phyloP scores from a whole-genome alignment of 64 coral and sea anemone species.

The Pachyseris speciosa region DNA sequence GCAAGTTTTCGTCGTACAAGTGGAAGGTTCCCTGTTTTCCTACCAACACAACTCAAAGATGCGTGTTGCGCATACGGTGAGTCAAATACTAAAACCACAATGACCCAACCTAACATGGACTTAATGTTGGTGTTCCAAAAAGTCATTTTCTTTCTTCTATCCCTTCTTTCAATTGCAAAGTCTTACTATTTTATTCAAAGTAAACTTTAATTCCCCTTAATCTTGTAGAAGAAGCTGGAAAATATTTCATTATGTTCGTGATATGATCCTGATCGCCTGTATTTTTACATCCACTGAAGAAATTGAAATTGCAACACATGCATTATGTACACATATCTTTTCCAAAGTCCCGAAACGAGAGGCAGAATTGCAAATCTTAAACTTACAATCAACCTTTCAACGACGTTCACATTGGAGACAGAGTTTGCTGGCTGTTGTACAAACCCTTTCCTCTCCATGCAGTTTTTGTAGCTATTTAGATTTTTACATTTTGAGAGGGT shows the following conservation, averaged over 20 bases:
- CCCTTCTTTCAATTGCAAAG: not conserved
- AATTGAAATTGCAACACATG: not conserved
- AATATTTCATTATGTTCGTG: not conserved
- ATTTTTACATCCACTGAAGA: not conserved
- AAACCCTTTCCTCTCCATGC: not conserved
- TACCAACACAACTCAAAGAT: no score
- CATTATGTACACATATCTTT: not conserved
- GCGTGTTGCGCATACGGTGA: no score
- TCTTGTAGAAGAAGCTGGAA: not conserved
- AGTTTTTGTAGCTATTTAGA: not conserved
- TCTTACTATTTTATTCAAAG: not conserved
- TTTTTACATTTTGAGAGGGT: not conserved
- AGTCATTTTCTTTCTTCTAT: not conserved
- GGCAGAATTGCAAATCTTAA: not conserved
- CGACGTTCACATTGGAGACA: not conserved
- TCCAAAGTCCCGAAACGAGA: not conserved
- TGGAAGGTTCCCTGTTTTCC: no score
- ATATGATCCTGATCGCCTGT: not conserved
- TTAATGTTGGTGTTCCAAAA: not conserved
- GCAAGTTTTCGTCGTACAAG: no score
- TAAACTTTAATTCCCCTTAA: not conserved
- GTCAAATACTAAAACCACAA: not conserved
- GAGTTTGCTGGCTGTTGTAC: not conserved
- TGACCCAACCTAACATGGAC: not conserved
- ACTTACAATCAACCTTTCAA: not conserved